Base-by-base conservation (phyloP, 2,888 invertebrate species). In the Mongoloraphidia duomilia region DNA sequence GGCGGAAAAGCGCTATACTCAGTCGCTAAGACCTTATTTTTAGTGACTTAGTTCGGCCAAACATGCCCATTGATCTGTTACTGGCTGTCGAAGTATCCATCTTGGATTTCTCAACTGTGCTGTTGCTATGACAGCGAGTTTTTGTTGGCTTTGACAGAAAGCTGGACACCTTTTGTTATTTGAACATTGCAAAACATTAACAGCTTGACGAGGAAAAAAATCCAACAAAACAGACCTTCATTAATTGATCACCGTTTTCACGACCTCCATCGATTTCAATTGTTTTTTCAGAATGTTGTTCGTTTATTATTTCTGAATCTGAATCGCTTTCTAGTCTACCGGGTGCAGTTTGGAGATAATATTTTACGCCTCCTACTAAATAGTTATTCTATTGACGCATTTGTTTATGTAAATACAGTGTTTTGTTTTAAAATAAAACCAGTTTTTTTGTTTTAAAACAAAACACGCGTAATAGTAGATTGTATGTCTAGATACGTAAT, bases 281-380 rank as follows among this genome's bases (percentile, higher is more conserved):
- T 43, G 47, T 37, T 26, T 50, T 49, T 10, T 48, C 48, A 9
- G 44, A 34, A 44, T 44, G 26, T 35, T 42, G 45, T 36, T 49
- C 46, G 12, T 12, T 40, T 3, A 44, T 34, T 44, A 14, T 39
- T 35, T 48, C 34, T 26, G 57, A 54, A 53, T 57, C 60, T 47
- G 55, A 53, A 35, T 57, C 59, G 44, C 52, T 58, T 57, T 63
- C 63, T 52, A 69, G 60, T 49, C 69, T 61, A 43, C 63, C 70
- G 12, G 71, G 70, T 35, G 71, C 70, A 45, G 71, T 72, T 62
- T 68, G 65, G 34, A 62, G 63, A 52, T 64, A 64, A 47, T 58
- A 58, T 55, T 59, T 51, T 41, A 60, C 55, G 48, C 60, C 58
- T 60, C 53, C 49, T 12, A 8, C 13, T 12, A 13, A 12, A 12